phyloP scores from a whole-genome alignment of 1,140 invertebrate genomes.

The Thalassaphorura encarpata region DNA sequence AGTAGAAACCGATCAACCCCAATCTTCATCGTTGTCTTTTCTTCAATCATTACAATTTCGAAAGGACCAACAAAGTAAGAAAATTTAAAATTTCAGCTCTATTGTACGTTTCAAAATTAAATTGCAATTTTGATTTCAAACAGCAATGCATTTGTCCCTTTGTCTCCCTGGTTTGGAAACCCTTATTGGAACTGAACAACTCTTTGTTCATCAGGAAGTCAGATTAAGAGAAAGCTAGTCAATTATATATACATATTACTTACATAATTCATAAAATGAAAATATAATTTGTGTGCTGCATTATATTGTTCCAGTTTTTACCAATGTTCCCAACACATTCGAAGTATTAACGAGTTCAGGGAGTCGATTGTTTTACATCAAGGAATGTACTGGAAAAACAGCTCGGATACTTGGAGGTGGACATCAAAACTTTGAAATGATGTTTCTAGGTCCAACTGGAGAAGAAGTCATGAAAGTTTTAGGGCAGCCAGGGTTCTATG shows the following conservation, averaged over 20 bases:
- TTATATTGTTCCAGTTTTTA: not conserved
- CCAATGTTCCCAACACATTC: constrained; percentile 3
- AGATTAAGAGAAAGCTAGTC: constrained; percentile 63
- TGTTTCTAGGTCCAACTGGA: not conserved
- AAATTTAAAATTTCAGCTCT: not conserved
- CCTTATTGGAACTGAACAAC: constrained; percentile 77
- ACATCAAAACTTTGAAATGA: constrained; percentile 13
- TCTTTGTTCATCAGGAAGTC: constrained; percentile 76
- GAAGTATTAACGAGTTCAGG: not conserved
- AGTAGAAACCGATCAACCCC: too few species aligned
- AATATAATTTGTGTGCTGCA: not conserved
- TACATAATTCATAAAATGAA: not conserved
- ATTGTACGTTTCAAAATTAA: not conserved
- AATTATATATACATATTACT: not conserved
- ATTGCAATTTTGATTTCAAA: not conserved
- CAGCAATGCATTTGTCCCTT: constrained; percentile 39
- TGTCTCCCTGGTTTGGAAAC: constrained; percentile 86
- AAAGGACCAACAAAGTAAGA: not conserved
- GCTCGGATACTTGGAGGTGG: constrained; percentile 1
- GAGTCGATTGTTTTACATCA: not conserved
- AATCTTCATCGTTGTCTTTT: too few species aligned
- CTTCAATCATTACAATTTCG: too few species aligned
- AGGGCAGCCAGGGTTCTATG: constrained; percentile 7
- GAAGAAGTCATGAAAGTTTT: not conserved
- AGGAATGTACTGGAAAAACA: not conserved